These are phyloP conservation scores for Ophion slaviceki DNA, from an alignment of 2,888 invertebrate species.

Conservation along the genomic window DNA sequence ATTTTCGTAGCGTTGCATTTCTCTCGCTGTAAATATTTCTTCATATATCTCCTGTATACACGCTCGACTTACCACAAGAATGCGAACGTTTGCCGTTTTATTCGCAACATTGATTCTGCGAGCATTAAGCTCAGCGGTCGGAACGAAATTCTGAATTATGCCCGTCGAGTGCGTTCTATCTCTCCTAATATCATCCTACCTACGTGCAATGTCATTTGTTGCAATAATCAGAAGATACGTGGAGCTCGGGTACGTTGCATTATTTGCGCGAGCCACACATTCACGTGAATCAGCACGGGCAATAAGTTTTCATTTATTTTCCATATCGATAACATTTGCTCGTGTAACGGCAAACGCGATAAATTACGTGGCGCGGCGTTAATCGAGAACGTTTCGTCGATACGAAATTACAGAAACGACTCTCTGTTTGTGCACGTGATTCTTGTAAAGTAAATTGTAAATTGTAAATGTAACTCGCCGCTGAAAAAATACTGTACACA, in stretches of 20 bases:
- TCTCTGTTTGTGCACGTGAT: neutral
- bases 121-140: conserved; percentile 1
- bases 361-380: neutral
- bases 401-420: neutral
- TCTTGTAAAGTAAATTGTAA: too few relatives aligned
- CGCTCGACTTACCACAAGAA: neutral
- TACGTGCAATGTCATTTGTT: conserved; percentile 18
- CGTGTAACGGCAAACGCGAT: neutral
- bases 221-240: conserved; percentile 39
- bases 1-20: neutral
- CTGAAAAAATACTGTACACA: too few relatives aligned
- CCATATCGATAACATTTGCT: neutral
- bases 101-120: conserved; percentile 2
- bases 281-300: conserved; percentile 1
- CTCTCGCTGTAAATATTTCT: neutral
- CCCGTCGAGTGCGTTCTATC: neutral
- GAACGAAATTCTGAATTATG: conserved; percentile 16
- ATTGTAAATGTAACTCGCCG: too few relatives aligned
- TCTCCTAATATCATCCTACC: conserved; percentile 1
- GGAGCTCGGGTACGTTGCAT: neutral
- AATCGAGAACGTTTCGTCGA: neutral
- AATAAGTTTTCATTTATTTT: conserved; percentile 19
- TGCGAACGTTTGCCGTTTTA: conserved; percentile 2
- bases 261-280: conserved; percentile 10
- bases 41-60: neutral